Evolutionary conservation across 2,113 vertebrate genomes (phyloP), one percentile per base, ranked within the genome.

Genomic region (Ardeotis arabs): DNA sequence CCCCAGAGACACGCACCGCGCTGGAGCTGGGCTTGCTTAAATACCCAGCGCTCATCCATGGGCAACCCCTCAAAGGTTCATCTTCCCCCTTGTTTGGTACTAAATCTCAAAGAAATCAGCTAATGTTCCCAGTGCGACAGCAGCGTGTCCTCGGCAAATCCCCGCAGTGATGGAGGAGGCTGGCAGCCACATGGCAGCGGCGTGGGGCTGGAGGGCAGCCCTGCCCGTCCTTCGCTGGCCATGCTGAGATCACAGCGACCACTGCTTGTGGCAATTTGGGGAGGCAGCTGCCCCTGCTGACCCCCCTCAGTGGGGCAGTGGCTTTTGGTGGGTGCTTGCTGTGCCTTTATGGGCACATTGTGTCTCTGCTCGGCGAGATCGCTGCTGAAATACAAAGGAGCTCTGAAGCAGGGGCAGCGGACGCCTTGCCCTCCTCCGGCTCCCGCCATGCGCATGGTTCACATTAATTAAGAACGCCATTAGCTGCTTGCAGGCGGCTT

Each of bases 21-120:
- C 78, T 31, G 64, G 41, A 27, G 68, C 50, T 69, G 45, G 0
- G 14, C 35, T 10, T 39, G 62, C 24, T 66, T 13, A 22, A 77
- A n/a, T 3, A 56, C 10, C 45, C 2, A 0, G 12, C 2, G 8
- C 12, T 27, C n/a, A 18, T 1, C 52, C 37, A 7, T 2, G 33
- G 45, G 29, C 15, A 49, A 9, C 8, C 62, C 56, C 76, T 67
- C 84, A 66, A 33, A 92, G 39, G 44, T 13, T 70, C 55, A 41
- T 50, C 56, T 55, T 62, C 31, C 12, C 12, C 44, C 24, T 67
- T 16, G 31, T 33, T 74, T 31, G 59, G 41, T 47, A 24, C 53
- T 67, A n/a, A 35, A 0, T 12, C 12, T 33, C 17, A 1, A 4
- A 29, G 55, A 58, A 23, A 64, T 24, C 47, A 90, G 18, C 28